Base-by-base conservation (phyloP, 2,797 vertebrate genomes). In the Adrianichthys oophorus region DNA sequence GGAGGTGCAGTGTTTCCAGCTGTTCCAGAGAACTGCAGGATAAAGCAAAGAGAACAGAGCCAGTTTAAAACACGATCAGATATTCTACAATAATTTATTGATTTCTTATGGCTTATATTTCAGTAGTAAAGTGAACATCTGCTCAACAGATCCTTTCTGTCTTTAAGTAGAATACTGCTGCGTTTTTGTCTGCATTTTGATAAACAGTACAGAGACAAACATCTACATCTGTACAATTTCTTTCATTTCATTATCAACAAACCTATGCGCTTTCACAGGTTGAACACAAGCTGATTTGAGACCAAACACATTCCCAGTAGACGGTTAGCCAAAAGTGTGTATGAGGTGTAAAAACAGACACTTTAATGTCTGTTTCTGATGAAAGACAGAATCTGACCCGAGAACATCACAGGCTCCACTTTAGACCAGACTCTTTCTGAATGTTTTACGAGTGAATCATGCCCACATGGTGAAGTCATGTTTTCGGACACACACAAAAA, bases 391-490 rank as follows among this genome's bases (percentile, higher is more conserved):
- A 15, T 24, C 64, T 51, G 16, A 76, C 68, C 52, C 49, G 56
- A 76, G 76, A 57, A 50, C 52, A 59, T 49, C 48, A 32, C 42
- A 7, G 43, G 65, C 17, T 59, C 49, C 23, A 24, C 42, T 52
- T 65, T 44, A 37, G 52, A 65, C 57, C 52, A 50, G 52, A 56
- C 56, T 57, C 61, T 79, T 52, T 66, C 8, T 57, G 32, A 44
- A 76, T 74, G 59, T 74, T 69, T 76, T 64, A n/a, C 26, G 52
- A 56, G 59, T 84, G 80, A 89, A 71, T 85, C 85, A 86, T 21
- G 64, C 72, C 70, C 68, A 41, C 62, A n/a, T 59, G 68, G 48
- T 78, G 66, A 75, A 74, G 59, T 72, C 65, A 74, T 32, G 50
- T 48, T 45, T 53, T 53, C 54, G 62, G 48, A 70, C 50, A 43